Conservation (phyloP, 1,140 invertebrate genomes). For the Limonius californicus region DNA sequence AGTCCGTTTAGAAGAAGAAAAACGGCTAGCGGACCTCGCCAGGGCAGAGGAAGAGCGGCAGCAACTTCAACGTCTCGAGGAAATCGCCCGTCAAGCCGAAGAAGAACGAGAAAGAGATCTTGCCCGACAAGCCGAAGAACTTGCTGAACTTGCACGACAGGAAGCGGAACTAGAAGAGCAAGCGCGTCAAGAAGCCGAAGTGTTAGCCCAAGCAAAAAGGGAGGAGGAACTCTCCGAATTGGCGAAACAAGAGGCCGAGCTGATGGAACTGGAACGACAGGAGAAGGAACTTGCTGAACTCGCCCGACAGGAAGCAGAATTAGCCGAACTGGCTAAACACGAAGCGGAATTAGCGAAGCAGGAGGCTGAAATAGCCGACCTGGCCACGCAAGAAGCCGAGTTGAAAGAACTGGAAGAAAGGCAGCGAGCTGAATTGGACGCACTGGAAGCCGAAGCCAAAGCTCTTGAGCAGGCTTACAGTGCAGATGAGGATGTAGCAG, state of each 20-base stretch:
- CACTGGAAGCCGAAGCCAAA: constrained; percentile 30
- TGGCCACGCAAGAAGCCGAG: constrained; percentile 28
- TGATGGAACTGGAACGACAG: constrained; percentile 56
- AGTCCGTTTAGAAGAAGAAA: constrained; percentile 49
- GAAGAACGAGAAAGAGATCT: constrained; percentile 51
- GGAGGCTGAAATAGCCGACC: constrained; percentile 41
- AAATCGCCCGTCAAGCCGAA: constrained; percentile 54
- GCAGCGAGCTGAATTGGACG: constrained; percentile 36
- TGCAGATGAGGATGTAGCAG: constrained; percentile 27
- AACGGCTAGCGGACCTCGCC: constrained; percentile 51
- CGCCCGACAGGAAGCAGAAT: constrained; percentile 49
- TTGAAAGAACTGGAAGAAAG: constrained; percentile 31
- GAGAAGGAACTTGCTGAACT: constrained; percentile 56
- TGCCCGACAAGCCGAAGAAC: constrained; percentile 53
- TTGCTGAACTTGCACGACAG: constrained; percentile 48
- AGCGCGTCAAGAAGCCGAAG: constrained; percentile 52
- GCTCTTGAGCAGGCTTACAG: constrained; percentile 20
- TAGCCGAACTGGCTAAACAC: constrained; percentile 35
- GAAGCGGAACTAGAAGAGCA: constrained; percentile 59
- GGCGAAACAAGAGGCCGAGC: constrained; percentile 57
- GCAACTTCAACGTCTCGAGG: constrained; percentile 46
- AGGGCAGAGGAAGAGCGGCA: constrained; percentile 50
- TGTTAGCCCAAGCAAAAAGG: constrained; percentile 56
- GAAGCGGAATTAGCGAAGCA: constrained; percentile 28
- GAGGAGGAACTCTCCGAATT: constrained; percentile 57